A percentile compares a stretch with the other conserved stretches of the same genome.
Evolutionary conservation across 1,140 invertebrate species (phyloP).

Genomic region (Cepaea nemoralis): DNA sequence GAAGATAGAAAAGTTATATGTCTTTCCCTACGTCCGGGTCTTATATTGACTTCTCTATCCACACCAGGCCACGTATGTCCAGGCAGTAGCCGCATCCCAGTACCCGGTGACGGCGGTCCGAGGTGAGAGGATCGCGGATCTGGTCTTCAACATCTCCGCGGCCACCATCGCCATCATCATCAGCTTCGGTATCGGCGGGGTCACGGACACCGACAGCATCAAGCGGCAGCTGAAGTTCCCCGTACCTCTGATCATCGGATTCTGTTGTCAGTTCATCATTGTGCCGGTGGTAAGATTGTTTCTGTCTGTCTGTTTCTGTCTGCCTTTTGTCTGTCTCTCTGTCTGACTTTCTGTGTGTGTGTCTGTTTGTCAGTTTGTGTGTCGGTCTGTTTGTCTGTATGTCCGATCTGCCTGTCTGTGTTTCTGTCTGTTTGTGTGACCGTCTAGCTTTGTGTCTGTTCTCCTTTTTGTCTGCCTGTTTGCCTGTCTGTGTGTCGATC

Average conservation of each 20-base stretch:
- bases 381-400: constrained; percentile 1
- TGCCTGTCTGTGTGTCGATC: constrained; percentile 33
- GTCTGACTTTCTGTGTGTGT: background rate
- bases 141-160: constrained; percentile 65
- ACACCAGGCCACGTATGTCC: constrained; percentile 48
- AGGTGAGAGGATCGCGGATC: constrained; percentile 61
- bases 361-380: background rate
- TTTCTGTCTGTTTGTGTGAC: background rate
- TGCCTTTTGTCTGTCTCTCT: background rate
- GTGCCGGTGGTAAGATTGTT: constrained; percentile 66
- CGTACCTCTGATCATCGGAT: constrained; percentile 61
- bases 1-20: too few relatives aligned
- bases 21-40: too few relatives aligned
- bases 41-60: too few relatives aligned
- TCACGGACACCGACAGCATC: constrained; percentile 64
- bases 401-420: background rate
- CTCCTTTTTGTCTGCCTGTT: background rate
- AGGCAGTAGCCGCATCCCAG: constrained; percentile 52
- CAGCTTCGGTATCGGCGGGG: constrained; percentile 68
- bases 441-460: background rate
- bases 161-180: constrained; percentile 67
- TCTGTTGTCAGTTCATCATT: constrained; percentile 67
- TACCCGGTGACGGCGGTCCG: constrained; percentile 55
- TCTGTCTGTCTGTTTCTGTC: background rate
- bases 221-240: constrained; percentile 66